Conservation (phyloP, 2,888 invertebrate species). For the Drosophila quinaria region DNA sequence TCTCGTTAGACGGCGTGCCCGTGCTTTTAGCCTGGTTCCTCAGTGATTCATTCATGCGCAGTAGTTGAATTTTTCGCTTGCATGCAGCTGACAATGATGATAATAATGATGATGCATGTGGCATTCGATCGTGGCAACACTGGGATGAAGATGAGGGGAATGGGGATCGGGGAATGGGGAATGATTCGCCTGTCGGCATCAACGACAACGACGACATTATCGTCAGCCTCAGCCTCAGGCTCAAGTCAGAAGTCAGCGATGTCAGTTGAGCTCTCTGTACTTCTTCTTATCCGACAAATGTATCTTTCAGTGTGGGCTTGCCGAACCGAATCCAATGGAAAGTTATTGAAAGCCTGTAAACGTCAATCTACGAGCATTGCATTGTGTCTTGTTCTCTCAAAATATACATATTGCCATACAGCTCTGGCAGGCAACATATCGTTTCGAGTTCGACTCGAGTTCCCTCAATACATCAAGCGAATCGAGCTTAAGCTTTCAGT, state of each 20-base stretch:
- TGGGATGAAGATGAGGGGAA: not conserved
- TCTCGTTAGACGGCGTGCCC: slow-evolving; percentile 67
- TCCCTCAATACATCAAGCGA: slow-evolving; percentile 49
- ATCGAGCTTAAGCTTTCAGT: slow-evolving; percentile 23
- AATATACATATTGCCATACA: slow-evolving; percentile 53
- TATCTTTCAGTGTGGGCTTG: slow-evolving; percentile 76
- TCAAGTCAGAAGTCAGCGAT: slow-evolving; percentile 69
- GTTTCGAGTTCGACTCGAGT: slow-evolving; percentile 17
- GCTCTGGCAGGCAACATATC: slow-evolving; percentile 14
- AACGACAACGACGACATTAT: slow-evolving; percentile 73
- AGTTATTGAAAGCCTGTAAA: slow-evolving; percentile 75
- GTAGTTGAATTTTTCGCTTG: slow-evolving; percentile 71
- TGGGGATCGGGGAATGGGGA: not conserved
- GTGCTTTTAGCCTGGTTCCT: slow-evolving; percentile 48
- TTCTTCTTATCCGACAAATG: slow-evolving; percentile 70
- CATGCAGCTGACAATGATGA: slow-evolving; percentile 78
- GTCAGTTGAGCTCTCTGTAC: slow-evolving; percentile 57
- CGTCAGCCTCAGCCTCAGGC: slow-evolving; percentile 51
- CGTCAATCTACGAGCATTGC: slow-evolving; percentile 56
- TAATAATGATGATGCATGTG: slow-evolving; percentile 70
- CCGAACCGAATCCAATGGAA: slow-evolving; percentile 64
- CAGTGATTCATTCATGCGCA: slow-evolving; percentile 78
- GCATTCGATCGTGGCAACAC: slow-evolving; percentile 5
- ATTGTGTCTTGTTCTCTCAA: slow-evolving; percentile 54
- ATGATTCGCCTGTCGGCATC: slow-evolving; percentile 80